phyloP scores from a whole-genome alignment of 2,113 vertebrate genomes.

The Seriola quinqueradiata region DNA sequence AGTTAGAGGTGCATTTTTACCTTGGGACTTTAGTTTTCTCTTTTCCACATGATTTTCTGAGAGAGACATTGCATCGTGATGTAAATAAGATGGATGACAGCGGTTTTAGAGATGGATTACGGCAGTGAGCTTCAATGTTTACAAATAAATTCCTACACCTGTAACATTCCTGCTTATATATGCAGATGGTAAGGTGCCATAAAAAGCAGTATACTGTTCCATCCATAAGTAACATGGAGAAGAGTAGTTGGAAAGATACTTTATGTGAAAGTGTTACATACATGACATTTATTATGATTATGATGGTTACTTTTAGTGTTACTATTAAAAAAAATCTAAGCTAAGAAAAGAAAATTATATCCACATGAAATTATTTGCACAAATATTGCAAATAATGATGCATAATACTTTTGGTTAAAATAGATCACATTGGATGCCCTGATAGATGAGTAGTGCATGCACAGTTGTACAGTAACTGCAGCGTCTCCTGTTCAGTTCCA shows the following conservation, averaged over 20 bases:
- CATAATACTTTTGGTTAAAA: neutral
- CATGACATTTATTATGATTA: neutral
- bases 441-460: neutral
- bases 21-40: neutral
- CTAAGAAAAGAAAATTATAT: neutral
- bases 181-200: slow-evolving; percentile 11
- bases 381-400: neutral
- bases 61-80: slow-evolving; percentile 10
- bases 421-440: neutral
- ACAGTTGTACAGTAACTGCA: neutral
- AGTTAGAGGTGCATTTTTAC: neutral
- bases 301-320: neutral
- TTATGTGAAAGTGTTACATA: neutral
- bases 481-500: neutral
- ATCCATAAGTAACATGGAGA: neutral
- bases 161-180: neutral
- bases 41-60: neutral
- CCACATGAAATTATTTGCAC: neutral
- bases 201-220: neutral
- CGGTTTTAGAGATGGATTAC: slow-evolving; percentile 33
- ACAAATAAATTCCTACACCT: neutral
- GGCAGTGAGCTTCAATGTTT: neutral
- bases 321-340: neutral
- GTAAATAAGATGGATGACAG: slow-evolving; percentile 33
- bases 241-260: neutral